These are phyloP conservation scores for Brassicogethes aeneus DNA, from an alignment of 2,888 invertebrate genomes.

Conservation along the genomic window DNA sequence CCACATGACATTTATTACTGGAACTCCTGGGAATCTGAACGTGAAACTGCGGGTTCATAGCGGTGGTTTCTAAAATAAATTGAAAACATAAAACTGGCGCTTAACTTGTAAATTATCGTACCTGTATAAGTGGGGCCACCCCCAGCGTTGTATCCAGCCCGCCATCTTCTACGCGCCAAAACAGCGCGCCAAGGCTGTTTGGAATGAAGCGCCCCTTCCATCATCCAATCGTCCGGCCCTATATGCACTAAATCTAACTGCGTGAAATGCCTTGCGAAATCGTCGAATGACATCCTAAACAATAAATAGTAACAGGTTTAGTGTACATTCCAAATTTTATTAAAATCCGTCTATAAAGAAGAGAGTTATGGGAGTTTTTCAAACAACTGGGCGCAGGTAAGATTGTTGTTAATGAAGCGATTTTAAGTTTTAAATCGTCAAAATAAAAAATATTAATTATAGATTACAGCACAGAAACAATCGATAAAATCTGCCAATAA, in stretches of 20 bases:
- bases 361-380: too few relatives aligned
- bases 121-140: conserved; percentile 54
- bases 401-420: too few relatives aligned
- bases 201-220: conserved; percentile 56
- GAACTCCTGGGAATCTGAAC: conserved; percentile 56
- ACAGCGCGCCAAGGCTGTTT: conserved; percentile 65
- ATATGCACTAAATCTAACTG: conserved; percentile 65
- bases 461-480: too few relatives aligned
- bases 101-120: conserved; percentile 19
- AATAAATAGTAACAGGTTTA: conserved; percentile 2
- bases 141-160: conserved; percentile 61
- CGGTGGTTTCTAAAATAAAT: conserved; percentile 48
- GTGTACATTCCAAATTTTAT: too few relatives aligned
- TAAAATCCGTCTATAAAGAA: too few relatives aligned
- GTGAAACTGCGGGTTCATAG: conserved; percentile 64
- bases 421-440: too few relatives aligned
- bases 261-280: conserved; percentile 57
- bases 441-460: too few relatives aligned
- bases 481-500: too few relatives aligned
- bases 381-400: too few relatives aligned
- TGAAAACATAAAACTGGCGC: not conserved
- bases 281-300: conserved; percentile 60
- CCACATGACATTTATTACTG: conserved; percentile 60
- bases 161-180: conserved; percentile 57
- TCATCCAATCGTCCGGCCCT: conserved; percentile 69